These are phyloP conservation scores for Cephus pygmeus DNA, from an alignment of 2,888 invertebrate genomes.

Conservation along the genomic window DNA sequence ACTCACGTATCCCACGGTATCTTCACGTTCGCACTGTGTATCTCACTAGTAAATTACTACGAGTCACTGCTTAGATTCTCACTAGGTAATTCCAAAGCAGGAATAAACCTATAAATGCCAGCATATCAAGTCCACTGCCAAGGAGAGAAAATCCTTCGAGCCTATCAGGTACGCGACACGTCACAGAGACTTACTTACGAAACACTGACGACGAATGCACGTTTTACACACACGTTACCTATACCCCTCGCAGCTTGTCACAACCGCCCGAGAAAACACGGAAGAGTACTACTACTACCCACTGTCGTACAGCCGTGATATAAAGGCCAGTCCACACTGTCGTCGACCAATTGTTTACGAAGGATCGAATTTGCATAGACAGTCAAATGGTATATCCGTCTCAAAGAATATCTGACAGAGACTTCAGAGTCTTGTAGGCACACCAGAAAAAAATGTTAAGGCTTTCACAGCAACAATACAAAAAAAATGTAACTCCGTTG, in stretches of 20 bases:
- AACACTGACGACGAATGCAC: not conserved
- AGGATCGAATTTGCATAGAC: not conserved
- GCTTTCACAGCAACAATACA: not conserved
- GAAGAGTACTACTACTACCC: not conserved
- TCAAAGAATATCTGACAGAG: not conserved
- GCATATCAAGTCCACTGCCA: not conserved
- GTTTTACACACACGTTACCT: not conserved
- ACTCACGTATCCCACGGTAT: not conserved
- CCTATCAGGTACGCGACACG: not conserved
- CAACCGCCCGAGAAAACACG: not conserved
- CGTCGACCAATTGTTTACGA: not conserved
- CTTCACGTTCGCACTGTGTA: not conserved
- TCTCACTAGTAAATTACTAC: not conserved
- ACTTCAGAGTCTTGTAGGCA: not conserved
- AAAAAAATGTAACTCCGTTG: not conserved
- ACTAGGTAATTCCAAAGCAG: not conserved
- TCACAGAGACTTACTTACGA: not conserved
- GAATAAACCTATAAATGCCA: not conserved
- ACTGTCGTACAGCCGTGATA: not conserved
- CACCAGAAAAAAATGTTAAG: not conserved
- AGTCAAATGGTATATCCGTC: not conserved
- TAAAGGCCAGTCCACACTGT: not conserved
- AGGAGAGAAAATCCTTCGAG: not conserved
- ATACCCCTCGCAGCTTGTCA: not conserved
- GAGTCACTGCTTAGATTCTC: not conserved